Base-by-base conservation (phyloP, 2,113 vertebrate genomes). In the Rousettus leschenaultii region DNA sequence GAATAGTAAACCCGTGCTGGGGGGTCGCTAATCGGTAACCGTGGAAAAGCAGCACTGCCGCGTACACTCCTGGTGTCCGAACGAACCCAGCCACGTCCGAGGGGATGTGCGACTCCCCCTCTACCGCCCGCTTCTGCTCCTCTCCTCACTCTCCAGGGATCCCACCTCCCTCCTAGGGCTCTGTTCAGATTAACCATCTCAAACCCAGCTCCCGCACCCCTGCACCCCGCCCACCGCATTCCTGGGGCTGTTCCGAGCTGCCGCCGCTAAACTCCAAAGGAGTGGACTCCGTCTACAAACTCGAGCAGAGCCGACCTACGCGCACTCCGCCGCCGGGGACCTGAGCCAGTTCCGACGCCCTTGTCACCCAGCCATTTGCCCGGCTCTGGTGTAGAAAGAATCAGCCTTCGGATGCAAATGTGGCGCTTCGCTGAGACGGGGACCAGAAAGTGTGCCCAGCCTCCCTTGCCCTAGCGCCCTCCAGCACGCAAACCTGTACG, bases 1-100 rank as follows among this genome's bases (percentile, higher is more conserved):
- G 87, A 93, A 92, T 2, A 57, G 80, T 15, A 10, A 65, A 24
- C 73, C 26, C 7, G 8, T 3, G 33, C 57, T 18, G 83, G 16
- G 33, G 59, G 80, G 9, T 75, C n/a, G 28, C 86, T 87, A 18
- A 61, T 87, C 96, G 7, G 96, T 6, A 43, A 48, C 83, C 74
- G 6, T 21, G 66, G 61, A 53, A 80, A 66, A 0, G 59, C 77
- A 11, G 83, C 26, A 2, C 6, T 15, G 33, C 35, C 2, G 18
- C 5, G 40, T 8, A 18, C 59, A 13, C 61, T 35, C 16, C 0
- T 22, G 53, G 1, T 0, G 1, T 43, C 38, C 0, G 19, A 7
- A 14, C 48, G 5, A 24, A 24, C 40, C 59, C 33, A 11, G 9
- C 24, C 53, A 4, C 28, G 26, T 30, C 65, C 1, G 22, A 13